Evolutionary conservation across 2,113 vertebrate species (phyloP).

Genomic region (Peromyscus maniculatus): DNA sequence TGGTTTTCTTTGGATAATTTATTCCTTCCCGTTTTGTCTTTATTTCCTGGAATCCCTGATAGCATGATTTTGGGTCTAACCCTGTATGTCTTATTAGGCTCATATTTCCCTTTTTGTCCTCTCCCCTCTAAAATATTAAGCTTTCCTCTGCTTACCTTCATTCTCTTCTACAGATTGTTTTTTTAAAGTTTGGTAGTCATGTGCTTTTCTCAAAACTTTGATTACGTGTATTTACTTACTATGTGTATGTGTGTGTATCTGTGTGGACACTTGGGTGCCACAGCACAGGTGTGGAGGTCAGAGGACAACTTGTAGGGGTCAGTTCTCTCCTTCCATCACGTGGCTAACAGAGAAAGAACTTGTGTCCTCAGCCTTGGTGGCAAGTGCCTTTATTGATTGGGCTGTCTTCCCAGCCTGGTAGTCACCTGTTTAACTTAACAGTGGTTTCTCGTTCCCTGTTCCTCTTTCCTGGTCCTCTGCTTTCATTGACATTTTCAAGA

Average conservation of each 20-base stretch:
- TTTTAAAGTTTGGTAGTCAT: not conserved
- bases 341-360: not conserved
- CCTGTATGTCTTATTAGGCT: not conserved
- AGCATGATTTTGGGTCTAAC: not conserved
- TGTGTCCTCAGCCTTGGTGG: not conserved
- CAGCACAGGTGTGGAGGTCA: not conserved
- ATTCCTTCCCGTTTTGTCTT: constrained; percentile 39
- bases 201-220: not conserved
- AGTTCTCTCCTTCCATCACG: not conserved
- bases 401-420: not conserved
- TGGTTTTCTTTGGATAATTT: not conserved
- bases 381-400: not conserved
- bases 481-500: constrained; percentile 36
- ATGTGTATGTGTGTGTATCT: not conserved
- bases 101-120: not conserved
- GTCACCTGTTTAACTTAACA: not conserved
- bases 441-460: not conserved
- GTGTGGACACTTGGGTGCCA: not conserved
- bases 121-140: not conserved
- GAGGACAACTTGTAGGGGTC: not conserved
- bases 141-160: constrained; percentile 30
- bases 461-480: not conserved
- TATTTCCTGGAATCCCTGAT: constrained; percentile 42
- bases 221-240: not conserved
- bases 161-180: not conserved